Evolutionary conservation across 2,888 invertebrate species (phyloP), one percentile per base, ranked within the genome.

Genomic region (Tricholauxania praeusta): DNA sequence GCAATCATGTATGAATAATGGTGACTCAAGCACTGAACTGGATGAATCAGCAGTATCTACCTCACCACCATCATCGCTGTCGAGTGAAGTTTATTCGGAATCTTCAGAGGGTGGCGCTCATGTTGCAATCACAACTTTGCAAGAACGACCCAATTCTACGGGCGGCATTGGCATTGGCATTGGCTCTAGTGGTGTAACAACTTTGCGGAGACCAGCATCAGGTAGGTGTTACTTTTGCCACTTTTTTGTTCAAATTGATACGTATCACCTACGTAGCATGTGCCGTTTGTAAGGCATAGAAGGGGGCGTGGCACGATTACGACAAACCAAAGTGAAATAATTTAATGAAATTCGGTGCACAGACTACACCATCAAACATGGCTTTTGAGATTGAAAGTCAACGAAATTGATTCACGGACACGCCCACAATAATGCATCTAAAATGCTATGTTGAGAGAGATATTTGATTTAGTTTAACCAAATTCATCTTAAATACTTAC

Each of bases 21-120:
- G 71, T 71, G 77, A 76, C 0, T 39, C 60, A 12, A 60, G 15
- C 47, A n/a, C 12, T 28, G 19, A 28, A 51, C 32, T 17, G n/a
- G 68, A 39, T 39, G 10, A 68, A 15, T 48, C 51, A 15, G 5
- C 39, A 15, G 10, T 14, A 22, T 66, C 15, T 39, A 39, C 39
- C 28, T 49, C 68, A 12, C 15, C 59, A 12, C 52, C 77, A 14
- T 79, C 79, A 1, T 79, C 79, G 10, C 62, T 78, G 12, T 79
- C 79, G 10, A 76, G 76, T 47, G 76, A 69, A 19, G 68, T 75
- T 0, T 64, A 49, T 22, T 76, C 77, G 0, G 70, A 71, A 17
- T 32, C 72, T 2, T 47, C 22, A 12, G 4, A n/a, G 15, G 22
- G 49, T 49, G 47, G 39, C 15, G 59, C 48, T 14, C 32, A 22